Base-by-base conservation (phyloP, 2,888 invertebrate genomes). In the Sphaerophoria rueppellii region DNA sequence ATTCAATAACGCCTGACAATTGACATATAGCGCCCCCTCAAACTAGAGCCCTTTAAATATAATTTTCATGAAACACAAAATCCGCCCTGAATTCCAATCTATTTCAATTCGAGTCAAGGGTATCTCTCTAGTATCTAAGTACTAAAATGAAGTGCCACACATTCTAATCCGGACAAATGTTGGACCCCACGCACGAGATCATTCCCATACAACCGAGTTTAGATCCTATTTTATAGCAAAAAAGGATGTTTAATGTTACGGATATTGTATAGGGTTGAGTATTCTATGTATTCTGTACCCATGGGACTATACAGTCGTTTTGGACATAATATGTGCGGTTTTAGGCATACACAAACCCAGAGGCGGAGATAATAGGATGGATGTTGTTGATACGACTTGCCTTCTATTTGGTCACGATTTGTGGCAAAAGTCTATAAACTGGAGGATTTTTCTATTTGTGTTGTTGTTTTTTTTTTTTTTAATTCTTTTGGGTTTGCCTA, bases 151-250 rank as follows among this genome's bases (percentile, higher is more conserved):
- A 43, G 32, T 75, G 60, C 58, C 55, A 69, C 46, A 55, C 48
- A 57, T 35, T 73, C 32, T 78, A 82, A 82, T 73, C 82, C 78
- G 58, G 24, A 24, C 32, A 37, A 24, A 70, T 71, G 54, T 76
- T 67, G 52, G 81, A 85, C 85, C 85, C 85, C 85, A 85, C 85
- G 85, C 85, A 85, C 48, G 73, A 69, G 73, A 76, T 85, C 85
- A 85, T 81, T 81, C 73, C 73, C 24, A 24, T 2, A 24, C 24
- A 24, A 24, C 24, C 24, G 24, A 24, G 1, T 58, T 65, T 63
- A 81, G 85, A 85, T 81, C 76, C 85, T 81, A 81, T 85, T 81
- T 81, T 75, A 73, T 81, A 57, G 54, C 54, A 37, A 70, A 81
- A 74, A 73, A 67, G 77, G 63, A 76, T 85, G 70, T 74, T 67